Conservation (phyloP, 2,797 vertebrate species). For the Okamejei kenojei region DNA sequence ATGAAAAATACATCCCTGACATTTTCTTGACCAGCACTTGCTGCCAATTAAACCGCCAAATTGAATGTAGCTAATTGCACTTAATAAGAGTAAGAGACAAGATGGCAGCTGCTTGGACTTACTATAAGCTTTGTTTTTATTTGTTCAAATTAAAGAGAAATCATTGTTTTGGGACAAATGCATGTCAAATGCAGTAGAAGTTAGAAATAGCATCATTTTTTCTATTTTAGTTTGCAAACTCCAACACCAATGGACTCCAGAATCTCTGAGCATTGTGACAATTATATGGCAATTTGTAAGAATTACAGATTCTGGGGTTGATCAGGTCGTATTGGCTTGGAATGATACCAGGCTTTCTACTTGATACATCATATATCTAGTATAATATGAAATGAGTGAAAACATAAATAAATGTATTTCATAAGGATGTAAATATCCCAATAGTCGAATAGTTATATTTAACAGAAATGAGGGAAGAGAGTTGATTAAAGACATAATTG, state of each 20-base stretch:
- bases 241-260: neutral
- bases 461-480: neutral
- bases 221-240: neutral
- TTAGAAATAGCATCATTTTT: neutral
- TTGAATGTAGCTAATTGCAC: neutral
- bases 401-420: neutral
- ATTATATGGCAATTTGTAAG: neutral
- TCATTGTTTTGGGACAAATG: neutral
- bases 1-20: neutral
- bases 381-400: neutral
- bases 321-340: neutral
- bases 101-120: neutral
- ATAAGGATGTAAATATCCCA: neutral
- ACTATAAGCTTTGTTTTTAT: neutral
- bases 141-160: neutral
- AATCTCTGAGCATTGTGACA: neutral
- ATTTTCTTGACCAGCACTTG: neutral
- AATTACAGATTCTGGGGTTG: neutral
- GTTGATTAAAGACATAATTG: neutral
- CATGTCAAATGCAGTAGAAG: neutral
- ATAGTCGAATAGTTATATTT: neutral
- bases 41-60: neutral
- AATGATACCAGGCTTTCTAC: neutral
- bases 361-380: neutral
- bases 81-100: neutral